Conservation (phyloP, 2,888 invertebrate species). For the Drosophila atripex region DNA sequence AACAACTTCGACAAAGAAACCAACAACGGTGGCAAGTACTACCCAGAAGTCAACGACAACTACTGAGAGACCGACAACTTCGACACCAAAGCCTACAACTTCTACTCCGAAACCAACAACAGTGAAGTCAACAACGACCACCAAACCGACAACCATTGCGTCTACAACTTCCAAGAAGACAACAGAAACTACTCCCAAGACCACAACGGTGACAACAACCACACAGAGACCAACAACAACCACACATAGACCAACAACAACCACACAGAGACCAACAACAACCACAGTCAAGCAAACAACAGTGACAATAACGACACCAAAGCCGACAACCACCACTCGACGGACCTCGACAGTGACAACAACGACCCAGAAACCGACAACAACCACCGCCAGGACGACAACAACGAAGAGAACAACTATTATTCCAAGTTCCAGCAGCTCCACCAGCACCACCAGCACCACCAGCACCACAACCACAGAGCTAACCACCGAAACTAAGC, state of each 20-base stretch:
- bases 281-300: neutral
- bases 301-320: conserved; percentile 5
- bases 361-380: conserved; percentile 7
- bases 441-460: conserved; percentile 13
- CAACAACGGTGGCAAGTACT: neutral
- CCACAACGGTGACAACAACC: conserved; percentile 19
- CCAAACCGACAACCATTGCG: neutral
- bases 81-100: conserved; percentile 10
- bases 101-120: neutral
- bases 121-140: neutral
- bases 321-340: conserved; percentile 6
- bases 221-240: conserved; percentile 9
- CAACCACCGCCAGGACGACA: neutral
- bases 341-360: conserved; percentile 7
- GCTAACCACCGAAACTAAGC: conserved; percentile 13
- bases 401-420: conserved; percentile 15
- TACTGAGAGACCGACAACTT: neutral
- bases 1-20: conserved; percentile 5
- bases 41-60: conserved; percentile 15
- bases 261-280: no score
- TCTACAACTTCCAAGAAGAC: neutral
- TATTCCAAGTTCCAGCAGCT: neutral
- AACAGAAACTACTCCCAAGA: neutral
- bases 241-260: no score
- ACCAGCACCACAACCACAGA: conserved; percentile 14